Evolutionary conservation across 2,888 invertebrate species (phyloP), one percentile per base, ranked within the genome.

Genomic region (Pseudanteris insignis): DNA sequence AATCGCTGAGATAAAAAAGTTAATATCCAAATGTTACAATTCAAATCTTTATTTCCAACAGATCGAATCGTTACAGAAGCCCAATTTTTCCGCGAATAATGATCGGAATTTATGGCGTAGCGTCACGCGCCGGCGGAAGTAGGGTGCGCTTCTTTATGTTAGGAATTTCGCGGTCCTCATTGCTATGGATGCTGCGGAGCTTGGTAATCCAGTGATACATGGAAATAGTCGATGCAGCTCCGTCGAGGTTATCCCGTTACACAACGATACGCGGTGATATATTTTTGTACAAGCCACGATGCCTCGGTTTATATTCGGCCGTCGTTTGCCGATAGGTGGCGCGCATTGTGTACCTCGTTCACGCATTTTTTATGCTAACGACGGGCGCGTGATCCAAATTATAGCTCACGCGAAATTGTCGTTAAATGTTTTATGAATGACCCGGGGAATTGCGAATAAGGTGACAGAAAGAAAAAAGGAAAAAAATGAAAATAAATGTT

Each of bases 31-130:
- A n/a, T n/a, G n/a, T n/a, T n/a, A n/a, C n/a, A n/a, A n/a, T n/a
- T n/a, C n/a, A n/a, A n/a, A n/a, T n/a, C n/a, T n/a, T n/a, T n/a
- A n/a, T n/a, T n/a, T 5, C 7, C 21, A 7, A 7, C 21, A 7
- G 3, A 3, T 3, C 21, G 7, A 21, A 21, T 5, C 21, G 30
- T 25, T 13, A 64, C 67, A 50, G 54, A 58, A 63, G 67, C 67
- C 69, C 68, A 54, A 72, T 68, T 70, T 70, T 70, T 67, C 40
- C 54, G 44, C 28, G 63, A 59, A 65, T 71, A 70, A 71, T 67
- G 67, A 67, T 57, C 62, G 32, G 37, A 58, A 72, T 70, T 70
- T 72, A 71, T 70, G 63, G 65, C 57, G 41, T 33, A 40, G 64
- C 47, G 30, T 53, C 50, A 41, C 25, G 53, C 47, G 57, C 38